These are phyloP conservation scores for Polyommatus iphigenia DNA, from an alignment of 2,888 invertebrate genomes.

Conservation along the genomic window DNA sequence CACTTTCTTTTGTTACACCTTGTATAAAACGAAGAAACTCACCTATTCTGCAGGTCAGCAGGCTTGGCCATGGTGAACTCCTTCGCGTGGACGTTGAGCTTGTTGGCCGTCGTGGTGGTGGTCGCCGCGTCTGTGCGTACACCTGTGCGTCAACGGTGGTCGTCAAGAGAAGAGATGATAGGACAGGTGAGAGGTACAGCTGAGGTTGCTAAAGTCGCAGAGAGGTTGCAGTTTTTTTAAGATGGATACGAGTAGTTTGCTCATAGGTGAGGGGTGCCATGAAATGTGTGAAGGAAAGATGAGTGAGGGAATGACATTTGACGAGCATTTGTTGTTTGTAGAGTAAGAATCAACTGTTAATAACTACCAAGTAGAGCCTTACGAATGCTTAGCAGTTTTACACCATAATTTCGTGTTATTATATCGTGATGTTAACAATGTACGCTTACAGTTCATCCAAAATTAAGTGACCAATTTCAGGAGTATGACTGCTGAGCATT, in stretches of 20 bases:
- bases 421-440: neutral
- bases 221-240: neutral
- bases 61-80: slow-evolving; percentile 92
- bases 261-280: slow-evolving; percentile 13
- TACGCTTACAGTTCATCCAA: neutral
- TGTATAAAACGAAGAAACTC: slow-evolving; percentile 45
- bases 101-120: slow-evolving; percentile 70
- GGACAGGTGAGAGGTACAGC: slow-evolving; percentile 51
- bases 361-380: neutral
- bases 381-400: neutral
- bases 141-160: slow-evolving; percentile 77
- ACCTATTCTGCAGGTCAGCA: slow-evolving; percentile 75
- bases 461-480: neutral
- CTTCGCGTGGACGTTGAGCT: slow-evolving; percentile 93
- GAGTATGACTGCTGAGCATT: neutral
- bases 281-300: slow-evolving; percentile 11
- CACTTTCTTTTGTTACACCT: too few relatives aligned
- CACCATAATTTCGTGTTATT: neutral
- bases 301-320: slow-evolving; percentile 6
- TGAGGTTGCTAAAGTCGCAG: neutral
- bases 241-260: neutral
- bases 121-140: slow-evolving; percentile 79
- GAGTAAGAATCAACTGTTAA: neutral
- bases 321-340: slow-evolving; percentile 11
- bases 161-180: slow-evolving; percentile 75